These are phyloP conservation scores for Lycia hirtaria DNA, from an alignment of 2,888 invertebrate genomes.

Conservation along the genomic window DNA sequence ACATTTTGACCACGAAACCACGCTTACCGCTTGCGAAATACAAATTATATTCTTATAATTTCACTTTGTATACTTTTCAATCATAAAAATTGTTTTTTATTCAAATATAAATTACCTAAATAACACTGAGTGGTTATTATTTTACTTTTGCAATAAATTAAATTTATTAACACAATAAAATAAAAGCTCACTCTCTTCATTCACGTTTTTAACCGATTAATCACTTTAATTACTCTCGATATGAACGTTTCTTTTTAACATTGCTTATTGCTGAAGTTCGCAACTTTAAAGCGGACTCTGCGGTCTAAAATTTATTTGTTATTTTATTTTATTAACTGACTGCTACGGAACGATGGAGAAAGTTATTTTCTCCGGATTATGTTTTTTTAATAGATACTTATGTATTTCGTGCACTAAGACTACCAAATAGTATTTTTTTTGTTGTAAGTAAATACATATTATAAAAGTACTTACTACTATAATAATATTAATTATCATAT, in stretches of 20 bases:
- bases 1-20: no score
- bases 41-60: no score
- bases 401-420: no score
- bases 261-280: slow-evolving; percentile 12
- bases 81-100: neutral
- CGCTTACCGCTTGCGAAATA: no score
- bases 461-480: no score
- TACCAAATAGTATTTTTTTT: no score
- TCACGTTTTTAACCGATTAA: slow-evolving; percentile 18
- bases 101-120: neutral
- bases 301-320: slow-evolving; percentile 39
- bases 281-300: slow-evolving; percentile 30
- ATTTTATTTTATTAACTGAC: slow-evolving; percentile 44
- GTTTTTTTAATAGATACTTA: no score
- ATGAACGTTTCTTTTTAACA: slow-evolving; percentile 14
- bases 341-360: no score
- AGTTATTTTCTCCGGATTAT: no score
- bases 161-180: slow-evolving; percentile 19
- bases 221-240: slow-evolving; percentile 26
- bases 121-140: slow-evolving; percentile 6
- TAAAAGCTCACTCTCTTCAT: slow-evolving; percentile 21
- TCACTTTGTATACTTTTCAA: neutral
- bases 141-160: slow-evolving; percentile 11
- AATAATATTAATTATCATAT: no score
- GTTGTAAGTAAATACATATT: no score